phyloP scores from a whole-genome alignment of 2,888 invertebrate genomes.

The Teinopalpus imperialis region DNA sequence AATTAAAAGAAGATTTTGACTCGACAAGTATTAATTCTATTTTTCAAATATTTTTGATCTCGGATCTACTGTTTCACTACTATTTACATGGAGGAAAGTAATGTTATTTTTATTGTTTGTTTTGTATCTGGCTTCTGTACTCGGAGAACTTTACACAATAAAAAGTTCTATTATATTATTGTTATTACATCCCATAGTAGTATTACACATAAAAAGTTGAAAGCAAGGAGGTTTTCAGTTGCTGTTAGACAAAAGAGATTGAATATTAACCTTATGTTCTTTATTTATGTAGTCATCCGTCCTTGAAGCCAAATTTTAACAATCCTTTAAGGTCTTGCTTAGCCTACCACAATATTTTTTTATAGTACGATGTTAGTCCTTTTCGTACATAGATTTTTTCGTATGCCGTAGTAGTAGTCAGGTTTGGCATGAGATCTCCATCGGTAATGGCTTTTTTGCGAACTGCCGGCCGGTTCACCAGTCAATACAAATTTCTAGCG shows the following conservation, averaged over 20 bases:
- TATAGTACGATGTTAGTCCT: too few species aligned
- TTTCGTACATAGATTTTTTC: too few species aligned
- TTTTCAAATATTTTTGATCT: background rate
- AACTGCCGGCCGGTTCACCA: too few species aligned
- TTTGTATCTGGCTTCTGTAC: background rate
- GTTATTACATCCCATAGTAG: background rate
- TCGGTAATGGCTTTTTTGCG: too few species aligned
- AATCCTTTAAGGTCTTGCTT: too few species aligned
- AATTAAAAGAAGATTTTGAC: background rate
- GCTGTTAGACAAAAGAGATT: constrained; percentile 2
- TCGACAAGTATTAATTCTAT: background rate
- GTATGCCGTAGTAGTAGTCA: too few species aligned
- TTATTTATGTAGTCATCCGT: too few species aligned
- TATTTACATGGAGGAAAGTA: constrained; percentile 1
- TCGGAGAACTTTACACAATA: constrained; percentile 1
- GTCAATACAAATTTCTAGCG: too few species aligned
- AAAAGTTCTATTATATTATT: constrained; percentile 4
- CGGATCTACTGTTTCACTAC: constrained; percentile 1
- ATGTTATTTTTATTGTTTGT: background rate
- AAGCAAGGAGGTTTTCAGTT: background rate
- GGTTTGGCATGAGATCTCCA: too few species aligned
- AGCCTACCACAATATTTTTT: too few species aligned
- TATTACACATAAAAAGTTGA: background rate
- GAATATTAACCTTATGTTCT: background rate
- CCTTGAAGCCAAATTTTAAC: too few species aligned